Base-by-base conservation (phyloP, 2,113 vertebrate species). In the Elachura formosa region DNA sequence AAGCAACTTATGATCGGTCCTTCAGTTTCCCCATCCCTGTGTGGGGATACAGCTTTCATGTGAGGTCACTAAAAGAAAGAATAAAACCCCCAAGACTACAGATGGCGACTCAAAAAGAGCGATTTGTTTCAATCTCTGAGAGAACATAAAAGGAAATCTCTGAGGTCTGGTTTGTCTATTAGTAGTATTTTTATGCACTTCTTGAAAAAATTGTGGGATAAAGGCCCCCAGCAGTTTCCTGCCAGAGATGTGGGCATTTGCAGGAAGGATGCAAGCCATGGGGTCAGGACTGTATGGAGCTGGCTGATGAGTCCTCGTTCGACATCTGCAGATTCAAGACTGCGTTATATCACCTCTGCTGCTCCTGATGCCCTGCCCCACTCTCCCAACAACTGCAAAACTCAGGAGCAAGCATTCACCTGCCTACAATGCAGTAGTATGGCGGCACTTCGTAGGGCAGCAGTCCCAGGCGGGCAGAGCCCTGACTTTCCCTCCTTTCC, bases 361-460 rank as follows among this genome's bases (percentile, higher is more conserved):
- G 12, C 24, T 87, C 40, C 41, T n/a, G 38, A 51, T 77, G 55
- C 11, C 33, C 77, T 54, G 14, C 3, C n/a, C 49, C 1, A 0
- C 12, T 38, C 14, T 41, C 48, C 71, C 13, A 48, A 40, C 6
- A 62, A 9, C 36, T 43, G 38, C 34, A 54, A 85, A 85, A 34
- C 6, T 36, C 51, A 40, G n/a, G 20, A 80, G 12, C 3, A 36
- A 68, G 12, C 1, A 0, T 41, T 56, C 3, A 1, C n/a, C 54
- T 54, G 25, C 8, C 28, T 21, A 11, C 2, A 3, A 6, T 62
- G 59, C n/a, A 2, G 2, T 15, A 10, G 19, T 5, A 38, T 0
- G 0, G 38, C 54, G 52, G 40, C 2, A 3, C 26, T 66, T 43
- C 12, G 38, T 41, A 26, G 26, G 23, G n/a, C 66, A 75, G 68